Percentiles rank a stretch among this genome's conserved stretches.
Conservation (phyloP, 2,113 vertebrate genomes). For the Haliaeetus leucogaster region DNA sequence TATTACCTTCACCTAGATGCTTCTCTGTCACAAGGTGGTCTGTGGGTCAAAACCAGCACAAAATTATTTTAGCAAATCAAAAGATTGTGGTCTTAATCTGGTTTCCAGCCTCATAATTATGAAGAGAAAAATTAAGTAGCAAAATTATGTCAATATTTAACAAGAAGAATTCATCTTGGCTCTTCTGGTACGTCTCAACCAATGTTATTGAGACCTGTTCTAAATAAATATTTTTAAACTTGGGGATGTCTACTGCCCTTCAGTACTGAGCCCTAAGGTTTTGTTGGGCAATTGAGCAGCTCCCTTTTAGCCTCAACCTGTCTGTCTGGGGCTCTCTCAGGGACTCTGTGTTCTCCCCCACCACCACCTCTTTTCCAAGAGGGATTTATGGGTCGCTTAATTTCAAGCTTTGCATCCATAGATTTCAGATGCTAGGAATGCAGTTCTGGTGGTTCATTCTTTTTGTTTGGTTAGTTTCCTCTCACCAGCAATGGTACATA, state of each 20-base stretch:
- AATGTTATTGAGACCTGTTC: not conserved
- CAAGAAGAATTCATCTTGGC: not conserved
- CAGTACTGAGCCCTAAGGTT: not conserved
- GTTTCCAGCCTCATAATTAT: not conserved
- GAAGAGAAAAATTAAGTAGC: not conserved
- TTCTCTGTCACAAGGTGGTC: not conserved
- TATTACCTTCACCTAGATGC: not conserved
- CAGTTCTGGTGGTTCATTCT: not conserved
- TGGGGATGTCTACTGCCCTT: not conserved
- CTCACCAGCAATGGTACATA: rapidly evolving
- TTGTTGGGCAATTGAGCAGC: not conserved
- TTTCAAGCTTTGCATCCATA: not conserved
- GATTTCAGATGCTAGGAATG: not conserved
- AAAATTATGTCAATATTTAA: not conserved
- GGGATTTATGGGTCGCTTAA: not conserved
- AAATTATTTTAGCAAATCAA: not conserved
- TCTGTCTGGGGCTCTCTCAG: not conserved
- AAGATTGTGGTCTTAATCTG: not conserved
- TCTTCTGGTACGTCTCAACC: not conserved
- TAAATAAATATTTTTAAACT: not conserved
- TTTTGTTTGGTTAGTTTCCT: not conserved
- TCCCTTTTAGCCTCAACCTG: not conserved
- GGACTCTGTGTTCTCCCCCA: not conserved
- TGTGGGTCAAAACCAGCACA: not conserved
- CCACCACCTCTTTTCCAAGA: not conserved